Conservation (phyloP, 2,797 vertebrate species). For the Crax fasciolata region DNA sequence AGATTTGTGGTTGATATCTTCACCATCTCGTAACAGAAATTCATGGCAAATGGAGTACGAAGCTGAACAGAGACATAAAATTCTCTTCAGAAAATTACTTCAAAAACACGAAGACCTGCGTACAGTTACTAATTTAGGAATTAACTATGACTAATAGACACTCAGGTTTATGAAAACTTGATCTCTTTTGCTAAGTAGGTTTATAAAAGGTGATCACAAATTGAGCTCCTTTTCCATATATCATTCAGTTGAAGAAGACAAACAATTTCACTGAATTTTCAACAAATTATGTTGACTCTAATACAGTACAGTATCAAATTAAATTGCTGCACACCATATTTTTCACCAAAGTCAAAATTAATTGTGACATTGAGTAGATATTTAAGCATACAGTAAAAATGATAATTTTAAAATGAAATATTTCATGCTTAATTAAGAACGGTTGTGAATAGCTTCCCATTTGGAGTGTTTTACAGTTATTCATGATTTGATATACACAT, state of each 20-base stretch:
- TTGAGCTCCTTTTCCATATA: not conserved
- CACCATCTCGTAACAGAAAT: constrained; percentile 72
- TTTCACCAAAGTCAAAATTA: constrained; percentile 68
- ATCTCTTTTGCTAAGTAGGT: not conserved
- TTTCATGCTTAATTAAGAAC: constrained; percentile 77
- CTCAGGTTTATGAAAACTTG: not conserved
- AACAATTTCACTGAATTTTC: not conserved
- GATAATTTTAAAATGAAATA: constrained; percentile 77
- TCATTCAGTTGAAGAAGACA: not conserved
- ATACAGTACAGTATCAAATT: not conserved
- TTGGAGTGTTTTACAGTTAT: constrained; percentile 59
- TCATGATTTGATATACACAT: constrained; percentile 71
- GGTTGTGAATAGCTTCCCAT: constrained; percentile 66
- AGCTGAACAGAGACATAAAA: constrained; percentile 12
- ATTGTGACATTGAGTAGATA: constrained; percentile 71
- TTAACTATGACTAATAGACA: not conserved
- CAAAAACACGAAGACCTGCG: not conserved
- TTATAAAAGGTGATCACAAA: not conserved
- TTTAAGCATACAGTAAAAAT: constrained; percentile 70
- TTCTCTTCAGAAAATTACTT: constrained; percentile 25
- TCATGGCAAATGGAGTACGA: constrained; percentile 44
- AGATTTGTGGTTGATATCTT: constrained; percentile 71
- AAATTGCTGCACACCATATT: constrained; percentile 42
- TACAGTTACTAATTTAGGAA: not conserved
- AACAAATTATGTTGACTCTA: constrained; percentile 27